Conservation (phyloP, 2,797 vertebrate genomes). For the Scomberomorus guttatus region DNA sequence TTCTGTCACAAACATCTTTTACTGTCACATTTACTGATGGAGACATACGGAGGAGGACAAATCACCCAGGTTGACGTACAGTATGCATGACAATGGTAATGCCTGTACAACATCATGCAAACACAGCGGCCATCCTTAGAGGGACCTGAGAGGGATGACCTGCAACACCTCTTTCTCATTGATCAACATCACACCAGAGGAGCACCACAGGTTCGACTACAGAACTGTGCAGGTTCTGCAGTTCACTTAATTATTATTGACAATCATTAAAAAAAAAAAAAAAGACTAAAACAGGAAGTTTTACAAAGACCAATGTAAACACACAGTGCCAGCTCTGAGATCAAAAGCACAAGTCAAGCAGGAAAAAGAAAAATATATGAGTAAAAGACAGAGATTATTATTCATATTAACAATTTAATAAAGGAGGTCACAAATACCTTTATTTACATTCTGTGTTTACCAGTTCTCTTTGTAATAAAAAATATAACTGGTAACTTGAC, state of each 20-base stretch:
- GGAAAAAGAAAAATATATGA: constrained; percentile 23
- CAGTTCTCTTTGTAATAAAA: constrained; percentile 41
- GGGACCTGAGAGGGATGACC: constrained; percentile 85
- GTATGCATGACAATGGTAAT: constrained; percentile 28
- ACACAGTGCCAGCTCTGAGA: constrained; percentile 65
- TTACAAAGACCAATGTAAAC: constrained; percentile 58
- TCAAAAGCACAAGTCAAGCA: constrained; percentile 47
- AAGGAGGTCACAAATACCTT: constrained; percentile 30
- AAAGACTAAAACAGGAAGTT: constrained; percentile 26
- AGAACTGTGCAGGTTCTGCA: constrained; percentile 50
- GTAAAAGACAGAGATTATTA: constrained; percentile 32
- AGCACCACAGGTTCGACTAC: constrained; percentile 62
- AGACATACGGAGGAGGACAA: constrained; percentile 27
- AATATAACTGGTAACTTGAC: constrained; percentile 19
- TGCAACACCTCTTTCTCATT: constrained; percentile 83
- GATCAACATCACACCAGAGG: constrained; percentile 58
- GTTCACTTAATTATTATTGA: constrained; percentile 23
- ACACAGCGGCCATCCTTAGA: constrained; percentile 54
- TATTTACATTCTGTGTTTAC: constrained; percentile 70
- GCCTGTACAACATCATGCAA: constrained; percentile 56
- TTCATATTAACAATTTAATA: constrained; percentile 54
- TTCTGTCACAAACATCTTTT: constrained; percentile 39
- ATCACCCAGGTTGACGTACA: constrained; percentile 18
- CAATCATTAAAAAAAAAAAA: constrained; percentile 12
- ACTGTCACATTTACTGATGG: constrained; percentile 54